A percentile compares a stretch with the other conserved stretches of the same genome.
Conservation (phyloP, 2,888 invertebrate genomes). For the Matsumyia berberina region DNA sequence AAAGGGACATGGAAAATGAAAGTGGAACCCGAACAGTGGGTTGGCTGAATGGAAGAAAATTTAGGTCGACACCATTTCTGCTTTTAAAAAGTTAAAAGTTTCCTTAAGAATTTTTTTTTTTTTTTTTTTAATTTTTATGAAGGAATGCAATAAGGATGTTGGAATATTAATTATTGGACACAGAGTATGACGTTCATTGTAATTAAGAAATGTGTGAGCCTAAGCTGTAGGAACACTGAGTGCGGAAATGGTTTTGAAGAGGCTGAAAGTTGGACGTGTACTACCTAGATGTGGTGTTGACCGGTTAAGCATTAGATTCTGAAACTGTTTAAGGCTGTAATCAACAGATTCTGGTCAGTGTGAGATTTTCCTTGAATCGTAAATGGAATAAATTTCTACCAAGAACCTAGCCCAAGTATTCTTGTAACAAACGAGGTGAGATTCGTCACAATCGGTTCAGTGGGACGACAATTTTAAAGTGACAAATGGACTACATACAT, state of each 20-base stretch:
- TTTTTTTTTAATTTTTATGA: background rate
- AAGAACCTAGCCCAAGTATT: too few relatives aligned
- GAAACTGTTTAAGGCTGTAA: too few relatives aligned
- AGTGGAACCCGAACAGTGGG: slow-evolving; percentile 40
- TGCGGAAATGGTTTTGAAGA: background rate
- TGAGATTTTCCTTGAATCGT: too few relatives aligned
- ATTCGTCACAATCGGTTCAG: too few relatives aligned
- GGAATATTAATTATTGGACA: slow-evolving; percentile 34
- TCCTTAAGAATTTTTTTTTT: background rate
- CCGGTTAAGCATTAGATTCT: too few relatives aligned
- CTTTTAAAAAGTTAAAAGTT: slow-evolving; percentile 6
- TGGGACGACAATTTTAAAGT: too few relatives aligned
- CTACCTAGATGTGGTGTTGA: too few relatives aligned
- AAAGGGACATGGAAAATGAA: slow-evolving; percentile 34
- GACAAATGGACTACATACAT: too few relatives aligned
- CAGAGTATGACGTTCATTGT: background rate
- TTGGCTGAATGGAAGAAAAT: slow-evolving; percentile 27
- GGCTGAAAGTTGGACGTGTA: too few relatives aligned
- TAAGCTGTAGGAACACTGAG: background rate
- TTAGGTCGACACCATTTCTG: slow-evolving; percentile 49
- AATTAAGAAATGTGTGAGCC: slow-evolving; percentile 13
- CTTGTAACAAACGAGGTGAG: too few relatives aligned
- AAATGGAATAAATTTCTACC: too few relatives aligned
- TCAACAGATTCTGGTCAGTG: too few relatives aligned
- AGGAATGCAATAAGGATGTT: slow-evolving; percentile 18